Percentiles rank a stretch among this genome's conserved stretches.
Evolutionary conservation across 2,797 vertebrate genomes (phyloP).

Genomic region (Sciaenops ocellatus): DNA sequence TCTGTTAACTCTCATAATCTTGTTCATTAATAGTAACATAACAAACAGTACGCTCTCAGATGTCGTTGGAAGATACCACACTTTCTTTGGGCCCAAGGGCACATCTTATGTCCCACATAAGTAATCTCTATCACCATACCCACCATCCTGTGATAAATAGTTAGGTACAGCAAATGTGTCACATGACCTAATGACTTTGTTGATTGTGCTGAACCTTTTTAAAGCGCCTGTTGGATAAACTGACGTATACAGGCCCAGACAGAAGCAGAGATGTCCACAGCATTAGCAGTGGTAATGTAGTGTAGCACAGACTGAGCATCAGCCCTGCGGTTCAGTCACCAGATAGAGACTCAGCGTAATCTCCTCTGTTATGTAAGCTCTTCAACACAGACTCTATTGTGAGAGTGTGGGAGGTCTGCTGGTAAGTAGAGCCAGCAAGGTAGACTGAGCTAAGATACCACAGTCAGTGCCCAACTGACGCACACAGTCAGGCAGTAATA

Average conservation of each 20-base stretch:
- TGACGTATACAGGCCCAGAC: neutral
- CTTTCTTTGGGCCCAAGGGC: too few relatives aligned
- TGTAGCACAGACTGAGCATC: neutral
- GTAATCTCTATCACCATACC: neutral
- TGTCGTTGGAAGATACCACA: too few relatives aligned
- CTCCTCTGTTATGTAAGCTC: slow-evolving; percentile 36
- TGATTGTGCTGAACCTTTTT: neutral
- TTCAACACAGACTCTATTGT: slow-evolving; percentile 39
- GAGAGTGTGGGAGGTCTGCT: slow-evolving; percentile 33
- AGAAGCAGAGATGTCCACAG: neutral
- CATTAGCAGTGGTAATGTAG: neutral
- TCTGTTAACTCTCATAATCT: too few relatives aligned
- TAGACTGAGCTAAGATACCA: slow-evolving; percentile 9
- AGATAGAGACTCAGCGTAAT: slow-evolving; percentile 13
- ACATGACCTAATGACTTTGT: neutral
- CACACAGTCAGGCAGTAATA: neutral
- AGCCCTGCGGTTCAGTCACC: neutral
- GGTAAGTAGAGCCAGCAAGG: slow-evolving; percentile 12
- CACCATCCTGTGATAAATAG: neutral
- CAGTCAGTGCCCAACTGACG: neutral
- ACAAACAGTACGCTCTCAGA: too few relatives aligned
- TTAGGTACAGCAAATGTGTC: neutral
- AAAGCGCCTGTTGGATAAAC: neutral
- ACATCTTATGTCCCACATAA: too few relatives aligned
- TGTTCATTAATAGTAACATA: too few relatives aligned